These are phyloP conservation scores for Pachliopta kotzebuea DNA, from an alignment of 2,888 invertebrate genomes.

Conservation along the genomic window DNA sequence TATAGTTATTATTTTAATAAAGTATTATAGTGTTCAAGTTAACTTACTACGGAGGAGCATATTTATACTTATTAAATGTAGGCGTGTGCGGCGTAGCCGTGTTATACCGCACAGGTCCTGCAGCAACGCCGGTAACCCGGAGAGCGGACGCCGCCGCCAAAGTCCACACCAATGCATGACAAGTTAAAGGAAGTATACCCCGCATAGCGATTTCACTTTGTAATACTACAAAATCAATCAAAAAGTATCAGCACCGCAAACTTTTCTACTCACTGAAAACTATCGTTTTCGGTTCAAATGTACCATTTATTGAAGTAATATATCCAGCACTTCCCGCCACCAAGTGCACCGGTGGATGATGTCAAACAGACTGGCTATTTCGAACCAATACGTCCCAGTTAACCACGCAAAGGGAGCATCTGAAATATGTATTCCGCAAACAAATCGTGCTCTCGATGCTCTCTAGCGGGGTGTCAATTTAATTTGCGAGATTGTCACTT, in stretches of 20 bases:
- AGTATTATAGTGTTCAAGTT: constrained; percentile 8
- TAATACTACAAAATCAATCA: constrained; percentile 22
- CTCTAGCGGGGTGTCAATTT: constrained; percentile 62
- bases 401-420: constrained; percentile 58
- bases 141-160: constrained; percentile 52
- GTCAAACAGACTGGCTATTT: constrained; percentile 55
- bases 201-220: constrained; percentile 49
- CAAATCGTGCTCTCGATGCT: constrained; percentile 51
- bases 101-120: constrained; percentile 55
- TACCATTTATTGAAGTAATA: constrained; percentile 34
- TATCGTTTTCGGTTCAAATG: constrained; percentile 20
- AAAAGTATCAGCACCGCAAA: neutral
- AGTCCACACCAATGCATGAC: constrained; percentile 58
- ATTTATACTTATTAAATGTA: constrained; percentile 58
- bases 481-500: constrained; percentile 54
- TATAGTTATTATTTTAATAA: constrained; percentile 7
- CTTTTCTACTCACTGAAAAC: constrained; percentile 24
- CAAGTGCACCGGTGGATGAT: constrained; percentile 50
- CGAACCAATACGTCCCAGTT: constrained; percentile 55
- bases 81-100: constrained; percentile 69
- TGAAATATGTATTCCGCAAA: constrained; percentile 68
- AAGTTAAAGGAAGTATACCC: constrained; percentile 50
- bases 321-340: constrained; percentile 22
- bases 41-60: constrained; percentile 69
- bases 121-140: constrained; percentile 61